Evolutionary conservation across 2,888 invertebrate genomes (phyloP), one percentile per base, ranked within the genome.

Genomic region (Orthosia incerta): DNA sequence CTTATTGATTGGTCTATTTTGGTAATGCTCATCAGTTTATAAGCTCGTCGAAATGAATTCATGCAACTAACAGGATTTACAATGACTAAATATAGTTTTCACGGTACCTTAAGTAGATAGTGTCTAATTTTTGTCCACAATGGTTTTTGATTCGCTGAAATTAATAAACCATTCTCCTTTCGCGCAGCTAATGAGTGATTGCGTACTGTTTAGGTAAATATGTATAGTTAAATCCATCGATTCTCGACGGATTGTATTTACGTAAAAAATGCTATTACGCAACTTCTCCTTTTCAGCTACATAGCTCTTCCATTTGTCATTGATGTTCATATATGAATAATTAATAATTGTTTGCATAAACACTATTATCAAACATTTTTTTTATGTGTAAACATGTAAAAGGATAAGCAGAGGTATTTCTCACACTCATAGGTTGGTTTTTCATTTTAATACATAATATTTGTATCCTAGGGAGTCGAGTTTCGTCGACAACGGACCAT

Each of bases 381-480:
- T 31, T 51, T 51, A n/a, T 3, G 51, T 50, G 50, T 18, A 18
- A 18, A 50, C 11, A 51, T n/a, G 12, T 12, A n/a, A n/a, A 11
- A 18, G 50, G 50, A 50, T 18, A 26, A 31, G 31, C 31, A 31
- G 31, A 31, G 31, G 51, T 51, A 12, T 51, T 51, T 3, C 5
- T 13, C 20, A 53, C 20, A 53, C 9, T n/a, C 18, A 3, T n/a
- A n/a, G n/a, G 20, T 20, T 53, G 20, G 4, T 13, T 3, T 45
- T 45, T 45, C 2, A 39, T 39, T 3, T 31, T 31, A 16, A 7
- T 31, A 31, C 31, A 7, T 31, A 4, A 7, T 31, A 4, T 67
- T 45, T 78, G 46, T 51, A 31, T 50, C 20, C 5, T 55, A 86
- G 87, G 67, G 0, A 86, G 97, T 97, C 87, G 97, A 96, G 86